Percentiles rank a stretch among this genome's conserved stretches.
Conservation (phyloP, 2,888 invertebrate genomes). For the Drosophila differens region DNA sequence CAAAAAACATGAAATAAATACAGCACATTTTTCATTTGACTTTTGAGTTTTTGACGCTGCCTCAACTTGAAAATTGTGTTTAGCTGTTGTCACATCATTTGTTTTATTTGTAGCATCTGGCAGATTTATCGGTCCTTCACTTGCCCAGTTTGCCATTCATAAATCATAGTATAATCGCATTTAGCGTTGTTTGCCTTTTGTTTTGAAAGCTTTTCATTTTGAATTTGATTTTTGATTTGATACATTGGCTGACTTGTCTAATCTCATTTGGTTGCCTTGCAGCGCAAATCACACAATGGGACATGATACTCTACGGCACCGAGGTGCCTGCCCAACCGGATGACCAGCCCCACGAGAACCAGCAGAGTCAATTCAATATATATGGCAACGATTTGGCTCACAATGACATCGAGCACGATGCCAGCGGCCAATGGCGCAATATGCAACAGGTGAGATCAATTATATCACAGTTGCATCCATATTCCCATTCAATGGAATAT, state of each 20-base stretch:
- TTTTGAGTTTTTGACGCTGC: slow-evolving; percentile 18
- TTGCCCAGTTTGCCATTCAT: slow-evolving; percentile 50
- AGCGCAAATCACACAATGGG: slow-evolving; percentile 91
- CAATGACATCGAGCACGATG: slow-evolving; percentile 87
- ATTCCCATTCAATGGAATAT: neutral
- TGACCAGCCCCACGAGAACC: slow-evolving; percentile 81
- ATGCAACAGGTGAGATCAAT: slow-evolving; percentile 87
- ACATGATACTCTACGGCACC: slow-evolving; percentile 93
- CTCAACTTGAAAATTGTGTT: slow-evolving; percentile 35
- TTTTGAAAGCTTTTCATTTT: slow-evolving; percentile 16
- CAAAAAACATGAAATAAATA: slow-evolving; percentile 4
- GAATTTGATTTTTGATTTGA: slow-evolving; percentile 25
- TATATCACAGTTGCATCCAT: slow-evolving; percentile 4
- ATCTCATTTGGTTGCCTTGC: slow-evolving; percentile 51
- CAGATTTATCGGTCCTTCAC: slow-evolving; percentile 66
- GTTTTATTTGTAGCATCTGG: slow-evolving; percentile 47
- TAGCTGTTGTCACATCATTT: slow-evolving; percentile 54
- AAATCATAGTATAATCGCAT: slow-evolving; percentile 49
- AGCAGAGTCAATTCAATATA: slow-evolving; percentile 65
- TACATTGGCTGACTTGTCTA: slow-evolving; percentile 19
- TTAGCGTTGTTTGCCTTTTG: slow-evolving; percentile 42
- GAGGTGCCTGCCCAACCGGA: slow-evolving; percentile 88
- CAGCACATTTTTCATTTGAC: slow-evolving; percentile 63
- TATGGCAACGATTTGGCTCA: slow-evolving; percentile 87
- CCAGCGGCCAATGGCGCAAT: slow-evolving; percentile 88